phyloP scores from a whole-genome alignment of 2,113 vertebrate genomes.

The Strix uralensis region DNA sequence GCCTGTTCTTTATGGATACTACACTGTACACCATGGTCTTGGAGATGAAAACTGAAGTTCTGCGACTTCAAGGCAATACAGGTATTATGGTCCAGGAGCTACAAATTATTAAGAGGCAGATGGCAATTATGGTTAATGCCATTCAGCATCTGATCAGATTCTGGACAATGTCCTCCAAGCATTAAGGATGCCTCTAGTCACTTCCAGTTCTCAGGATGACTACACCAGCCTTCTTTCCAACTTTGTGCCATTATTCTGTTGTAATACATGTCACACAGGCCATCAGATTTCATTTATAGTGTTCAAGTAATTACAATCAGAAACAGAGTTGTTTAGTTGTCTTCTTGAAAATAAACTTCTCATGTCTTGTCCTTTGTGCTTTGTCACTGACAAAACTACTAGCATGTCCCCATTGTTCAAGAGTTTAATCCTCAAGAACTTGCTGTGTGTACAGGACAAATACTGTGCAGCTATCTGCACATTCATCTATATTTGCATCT shows the following conservation, averaged over 20 bases:
- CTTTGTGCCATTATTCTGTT: not conserved
- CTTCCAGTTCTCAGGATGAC: not conserved
- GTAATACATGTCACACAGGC: not conserved
- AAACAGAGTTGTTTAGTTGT: not conserved
- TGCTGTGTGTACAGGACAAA: not conserved
- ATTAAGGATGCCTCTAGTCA: not conserved
- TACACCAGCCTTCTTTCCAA: not conserved
- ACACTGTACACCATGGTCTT: not conserved
- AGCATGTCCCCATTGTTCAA: not conserved
- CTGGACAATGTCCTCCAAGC: not conserved
- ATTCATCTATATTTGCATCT: not conserved
- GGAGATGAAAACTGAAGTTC: conserved; percentile 21
- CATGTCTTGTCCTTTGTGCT: not conserved
- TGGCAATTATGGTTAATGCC: not conserved
- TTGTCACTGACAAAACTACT: not conserved
- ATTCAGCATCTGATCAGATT: not conserved
- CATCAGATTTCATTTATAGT: not conserved
- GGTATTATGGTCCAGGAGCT: conserved; percentile 10
- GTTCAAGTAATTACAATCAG: not conserved
- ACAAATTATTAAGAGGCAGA: not conserved
- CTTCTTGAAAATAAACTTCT: conserved; percentile 19
- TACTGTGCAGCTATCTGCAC: not conserved
- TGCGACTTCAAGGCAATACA: conserved; percentile 26
- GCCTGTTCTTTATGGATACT: not conserved
- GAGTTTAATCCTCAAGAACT: not conserved